Evolutionary conservation across 2,113 vertebrate species (phyloP).

Genomic region (Pedetes capensis): DNA sequence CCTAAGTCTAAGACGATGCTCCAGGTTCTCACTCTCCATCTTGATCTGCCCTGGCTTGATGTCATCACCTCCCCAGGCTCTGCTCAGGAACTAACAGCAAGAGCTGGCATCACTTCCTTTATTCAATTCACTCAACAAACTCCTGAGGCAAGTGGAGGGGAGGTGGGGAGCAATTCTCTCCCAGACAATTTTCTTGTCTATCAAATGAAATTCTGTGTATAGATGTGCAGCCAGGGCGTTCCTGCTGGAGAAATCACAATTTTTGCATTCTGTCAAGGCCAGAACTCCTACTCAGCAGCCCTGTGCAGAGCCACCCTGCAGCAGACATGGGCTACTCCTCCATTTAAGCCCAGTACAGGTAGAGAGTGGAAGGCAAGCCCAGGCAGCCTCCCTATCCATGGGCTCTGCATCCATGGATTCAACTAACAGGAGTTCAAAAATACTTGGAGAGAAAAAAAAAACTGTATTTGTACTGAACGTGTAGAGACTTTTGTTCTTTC

Average conservation of each 20-base stretch:
- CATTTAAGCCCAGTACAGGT: neutral
- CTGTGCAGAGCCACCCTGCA: neutral
- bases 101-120: fast-evolving
- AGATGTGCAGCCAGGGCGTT: neutral
- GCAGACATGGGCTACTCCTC: neutral
- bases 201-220: neutral
- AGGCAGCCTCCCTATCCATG: neutral
- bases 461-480: neutral
- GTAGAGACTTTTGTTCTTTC: neutral
- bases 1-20: neutral
- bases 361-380: too few relatives aligned
- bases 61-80: neutral
- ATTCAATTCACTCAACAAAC: neutral
- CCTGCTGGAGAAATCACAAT: neutral
- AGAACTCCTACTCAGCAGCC: neutral
- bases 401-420: neutral
- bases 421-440: neutral
- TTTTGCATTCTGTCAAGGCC: neutral
- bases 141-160: neutral
- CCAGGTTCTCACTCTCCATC: neutral
- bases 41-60: neutral
- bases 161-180: neutral
- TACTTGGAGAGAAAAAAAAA: neutral
- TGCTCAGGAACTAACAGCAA: neutral
- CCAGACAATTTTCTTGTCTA: neutral